Base-by-base conservation (phyloP, 2,888 invertebrate species). In the Megamerina dolium region DNA sequence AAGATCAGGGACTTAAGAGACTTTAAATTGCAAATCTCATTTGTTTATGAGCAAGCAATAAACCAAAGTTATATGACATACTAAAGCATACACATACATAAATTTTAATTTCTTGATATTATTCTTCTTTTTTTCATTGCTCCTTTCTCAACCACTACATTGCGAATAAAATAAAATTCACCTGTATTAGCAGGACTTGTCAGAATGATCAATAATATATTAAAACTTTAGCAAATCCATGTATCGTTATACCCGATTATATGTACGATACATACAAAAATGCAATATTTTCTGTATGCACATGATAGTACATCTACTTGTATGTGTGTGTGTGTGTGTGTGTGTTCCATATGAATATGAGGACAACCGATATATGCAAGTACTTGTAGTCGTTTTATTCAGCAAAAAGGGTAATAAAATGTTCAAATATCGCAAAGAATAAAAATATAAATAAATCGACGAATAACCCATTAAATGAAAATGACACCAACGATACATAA, bases 391-490 rank as follows among this genome's bases (percentile, higher is more conserved):
- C n/a, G n/a, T n/a, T n/a, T n/a, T n/a, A n/a, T n/a, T n/a, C n/a
- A 23, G 6, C 6, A 23, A 23, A 23, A 23, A 8, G 23, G 10
- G 10, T 10, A 23, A 23, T 23, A 23, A 23, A 6, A 23, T 8
- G 10, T 8, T 23, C 45, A 41, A 39, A 23, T 26, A 39, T 35
- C 36, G 50, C 52, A 56, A 50, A 52, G 50, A 55, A 50, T 52
- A 51, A 55, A 45, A 55, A 42, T 20, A 37, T 23, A 42, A 33
- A 37, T 31, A 46, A 37, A 40, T 42, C 37, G 37, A 51, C 54
- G 55, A 56, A 59, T 58, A 60, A 58, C 57, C 63, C 63, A 64
- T 64, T 64, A 63, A 64, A 58, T 61, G 54, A 56, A 63, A 64
- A 60, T 63, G 64, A 64, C 63, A 64, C 60, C 57, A 52, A 48